Conservation (phyloP, 2,113 vertebrate genomes). For the Anolis sagrei region DNA sequence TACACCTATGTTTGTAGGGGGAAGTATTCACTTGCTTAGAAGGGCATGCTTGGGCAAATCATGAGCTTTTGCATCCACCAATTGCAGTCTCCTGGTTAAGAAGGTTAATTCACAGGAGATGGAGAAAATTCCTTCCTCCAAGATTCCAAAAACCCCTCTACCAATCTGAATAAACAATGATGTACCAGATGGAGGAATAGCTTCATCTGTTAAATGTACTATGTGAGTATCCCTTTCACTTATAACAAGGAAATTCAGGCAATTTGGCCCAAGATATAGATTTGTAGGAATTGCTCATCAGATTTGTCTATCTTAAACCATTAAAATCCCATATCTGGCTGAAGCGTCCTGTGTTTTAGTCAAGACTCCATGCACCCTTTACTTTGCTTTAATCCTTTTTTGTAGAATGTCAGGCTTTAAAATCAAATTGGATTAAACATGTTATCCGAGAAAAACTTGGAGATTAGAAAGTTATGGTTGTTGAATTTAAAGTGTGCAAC, state of each 20-base stretch:
- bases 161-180: not conserved
- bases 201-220: not conserved
- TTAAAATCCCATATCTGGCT: not conserved
- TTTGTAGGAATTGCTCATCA: not conserved
- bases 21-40: not conserved
- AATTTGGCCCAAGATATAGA: not conserved
- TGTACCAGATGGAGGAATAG: not conserved
- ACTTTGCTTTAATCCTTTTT: not conserved
- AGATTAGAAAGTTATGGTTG: not conserved
- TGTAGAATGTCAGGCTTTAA: not conserved
- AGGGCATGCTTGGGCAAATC: not conserved
- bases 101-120: not conserved
- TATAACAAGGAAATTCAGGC: not conserved
- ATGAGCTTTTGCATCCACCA: too few species aligned
- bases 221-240: not conserved
- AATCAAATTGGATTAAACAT: not conserved
- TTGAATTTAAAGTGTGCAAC: not conserved
- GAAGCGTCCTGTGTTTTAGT: not conserved
- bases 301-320: not conserved
- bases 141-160: not conserved
- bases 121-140: too few species aligned
- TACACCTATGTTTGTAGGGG: not conserved
- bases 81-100: not conserved
- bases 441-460: not conserved
- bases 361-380: not conserved